Evolutionary conservation across 2,888 invertebrate species (phyloP), one percentile per base, ranked within the genome.

Genomic region (Trichogramma dendrolimi): DNA sequence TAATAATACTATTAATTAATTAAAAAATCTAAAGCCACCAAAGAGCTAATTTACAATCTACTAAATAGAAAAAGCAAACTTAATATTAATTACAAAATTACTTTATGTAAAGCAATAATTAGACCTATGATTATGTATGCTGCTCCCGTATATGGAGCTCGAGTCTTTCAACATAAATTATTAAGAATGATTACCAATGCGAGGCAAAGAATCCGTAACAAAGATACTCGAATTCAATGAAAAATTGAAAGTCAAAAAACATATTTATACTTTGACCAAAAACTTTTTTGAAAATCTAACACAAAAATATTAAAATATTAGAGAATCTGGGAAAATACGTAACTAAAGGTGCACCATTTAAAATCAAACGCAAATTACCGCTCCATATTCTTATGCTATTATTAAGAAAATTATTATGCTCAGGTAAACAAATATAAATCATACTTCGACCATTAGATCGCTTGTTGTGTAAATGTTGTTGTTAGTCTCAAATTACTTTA

Each of bases 31-130:
- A 42, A 63, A 27, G 56, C 43, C 4, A 44, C 60, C 5, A 53
- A 64, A 41, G 55, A 52, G 38, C 51, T 49, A 1, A 4, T 68
- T 42, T 64, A 68, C 52, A 52, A 66, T 5, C 46, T 64, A 6
- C 27, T 67, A 14, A 47, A 49, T 46, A 60, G 47, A n/a, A 54
- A 60, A 6, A 64, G 58, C 27, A 27, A 41, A 39, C 43, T 65
- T 6, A 52, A 4, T 6, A n/a, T 39, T 8, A 55, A 60, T 40
- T 68, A 67, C 49, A 69, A 70, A 60, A 61, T 53, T 58, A 56
- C 66, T 4, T n/a, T 70, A 6, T 72, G 70, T 54, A 71, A 62
- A 7, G 40, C 61, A 4, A 42, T 70, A 27, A 67, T 70, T 0
- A 54, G 65, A 39, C 70, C 70, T 10, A 62, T 67, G 6, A 55